These are phyloP conservation scores for Anguilla rostrata DNA, from an alignment of 2,113 vertebrate species.

Conservation along the genomic window DNA sequence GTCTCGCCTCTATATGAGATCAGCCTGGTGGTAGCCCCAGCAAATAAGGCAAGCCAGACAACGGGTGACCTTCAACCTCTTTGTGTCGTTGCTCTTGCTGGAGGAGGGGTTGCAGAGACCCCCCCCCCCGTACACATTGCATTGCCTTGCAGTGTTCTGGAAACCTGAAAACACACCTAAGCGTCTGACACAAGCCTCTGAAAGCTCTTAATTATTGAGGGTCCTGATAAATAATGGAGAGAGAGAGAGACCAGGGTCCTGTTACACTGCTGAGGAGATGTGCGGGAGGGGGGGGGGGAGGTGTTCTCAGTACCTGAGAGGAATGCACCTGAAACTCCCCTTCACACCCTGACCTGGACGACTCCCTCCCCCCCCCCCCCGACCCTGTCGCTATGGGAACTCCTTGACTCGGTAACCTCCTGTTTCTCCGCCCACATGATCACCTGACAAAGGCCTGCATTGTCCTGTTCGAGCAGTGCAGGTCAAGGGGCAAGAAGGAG, in stretches of 20 bases:
- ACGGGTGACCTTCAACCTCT: not conserved
- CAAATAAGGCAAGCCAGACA: too few relatives aligned
- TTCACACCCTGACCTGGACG: conserved; percentile 1
- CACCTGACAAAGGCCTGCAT: conserved; percentile 48
- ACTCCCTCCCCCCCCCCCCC: conserved; percentile 31
- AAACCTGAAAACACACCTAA: not conserved
- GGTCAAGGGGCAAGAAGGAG: not conserved
- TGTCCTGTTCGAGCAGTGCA: conserved; percentile 12
- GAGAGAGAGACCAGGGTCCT: not conserved
- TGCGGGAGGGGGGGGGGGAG: not conserved
- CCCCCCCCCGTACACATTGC: too few relatives aligned
- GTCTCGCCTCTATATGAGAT: too few relatives aligned
- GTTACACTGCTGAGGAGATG: not conserved
- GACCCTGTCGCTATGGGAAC: conserved; percentile 40
- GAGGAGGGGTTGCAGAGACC: too few relatives aligned
- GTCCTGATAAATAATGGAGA: conserved; percentile 31
- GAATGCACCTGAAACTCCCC: not conserved
- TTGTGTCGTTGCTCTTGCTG: too few relatives aligned
- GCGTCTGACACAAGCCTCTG: not conserved
- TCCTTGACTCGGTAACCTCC: not conserved
- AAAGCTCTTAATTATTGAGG: conserved; percentile 34
- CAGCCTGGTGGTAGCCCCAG: not conserved
- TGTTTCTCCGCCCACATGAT: conserved; percentile 28
- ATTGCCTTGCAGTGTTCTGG: too few relatives aligned
- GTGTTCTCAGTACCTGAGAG: conserved; percentile 24